A percentile compares a stretch with the other conserved stretches of the same genome.
These are phyloP conservation scores for Acestrorhynchus altus DNA, from an alignment of 2,797 vertebrate species.

Conservation along the genomic window DNA sequence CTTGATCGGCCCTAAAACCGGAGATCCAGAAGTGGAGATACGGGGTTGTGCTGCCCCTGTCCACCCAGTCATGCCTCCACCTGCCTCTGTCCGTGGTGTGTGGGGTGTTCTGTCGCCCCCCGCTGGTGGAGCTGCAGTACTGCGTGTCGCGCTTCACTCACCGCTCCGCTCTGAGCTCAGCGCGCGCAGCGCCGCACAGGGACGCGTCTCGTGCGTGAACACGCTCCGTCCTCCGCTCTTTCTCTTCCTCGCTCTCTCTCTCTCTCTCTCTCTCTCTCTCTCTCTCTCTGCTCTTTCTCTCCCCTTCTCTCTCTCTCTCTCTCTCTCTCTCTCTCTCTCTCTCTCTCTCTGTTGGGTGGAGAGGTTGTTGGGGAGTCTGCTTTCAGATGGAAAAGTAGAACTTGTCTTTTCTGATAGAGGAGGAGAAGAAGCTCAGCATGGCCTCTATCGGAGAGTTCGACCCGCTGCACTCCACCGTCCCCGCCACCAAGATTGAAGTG, in stretches of 20 bases:
- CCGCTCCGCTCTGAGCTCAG: constrained; percentile 25
- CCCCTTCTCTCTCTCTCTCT: neutral
- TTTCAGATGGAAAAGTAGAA: constrained; percentile 43
- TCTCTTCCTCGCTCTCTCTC: neutral
- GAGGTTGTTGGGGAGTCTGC: neutral
- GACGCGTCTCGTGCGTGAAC: constrained; percentile 39
- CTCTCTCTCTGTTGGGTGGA: neutral
- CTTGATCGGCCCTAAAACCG: too few species aligned
- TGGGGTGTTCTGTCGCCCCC: constrained; percentile 58
- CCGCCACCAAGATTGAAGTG: constrained; percentile 92
- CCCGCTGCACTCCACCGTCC: constrained; percentile 83
- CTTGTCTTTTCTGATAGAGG: constrained; percentile 49
- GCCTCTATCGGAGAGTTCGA: constrained; percentile 88
- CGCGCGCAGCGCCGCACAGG: constrained; percentile 60
- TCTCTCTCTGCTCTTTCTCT: neutral
- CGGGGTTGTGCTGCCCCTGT: too few species aligned
- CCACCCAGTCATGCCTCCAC: too few species aligned
- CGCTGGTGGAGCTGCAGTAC: constrained; percentile 61
- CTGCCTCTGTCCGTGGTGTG: neutral
- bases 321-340: neutral
- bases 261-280: neutral
- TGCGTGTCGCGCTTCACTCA: neutral
- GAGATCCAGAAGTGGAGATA: too few species aligned
- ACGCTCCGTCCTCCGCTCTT: neutral
- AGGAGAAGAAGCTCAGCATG: constrained; percentile 70